A percentile compares a stretch with the other conserved stretches of the same genome.
Conservation (phyloP, 2,113 vertebrate species). For the Entomyzon cyanotis region DNA sequence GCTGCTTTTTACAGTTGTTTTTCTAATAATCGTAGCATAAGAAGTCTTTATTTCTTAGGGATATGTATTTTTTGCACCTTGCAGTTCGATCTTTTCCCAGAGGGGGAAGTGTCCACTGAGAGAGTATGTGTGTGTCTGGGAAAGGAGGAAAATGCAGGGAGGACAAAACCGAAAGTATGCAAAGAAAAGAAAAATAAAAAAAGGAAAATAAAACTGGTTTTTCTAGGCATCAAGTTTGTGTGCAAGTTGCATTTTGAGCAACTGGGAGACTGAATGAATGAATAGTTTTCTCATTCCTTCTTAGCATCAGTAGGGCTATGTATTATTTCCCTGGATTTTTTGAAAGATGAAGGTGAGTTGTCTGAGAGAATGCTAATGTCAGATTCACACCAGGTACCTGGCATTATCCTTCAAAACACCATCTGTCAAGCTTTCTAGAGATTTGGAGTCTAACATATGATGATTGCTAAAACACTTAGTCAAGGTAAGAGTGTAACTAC, state of each 20-base stretch:
- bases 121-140: background rate
- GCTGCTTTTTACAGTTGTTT: background rate
- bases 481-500: background rate
- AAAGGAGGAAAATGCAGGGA: background rate
- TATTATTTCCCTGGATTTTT: background rate
- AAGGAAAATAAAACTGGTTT: background rate
- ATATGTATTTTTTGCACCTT: background rate
- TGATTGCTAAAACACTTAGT: background rate
- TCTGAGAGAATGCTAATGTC: constrained; percentile 43
- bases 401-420: constrained; percentile 56
- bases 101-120: constrained; percentile 73
- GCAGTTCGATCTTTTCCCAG: constrained; percentile 75
- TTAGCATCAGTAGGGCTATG: background rate
- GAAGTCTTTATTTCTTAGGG: background rate
- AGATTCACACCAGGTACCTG: constrained; percentile 49
- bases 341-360: constrained; percentile 30
- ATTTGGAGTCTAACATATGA: background rate
- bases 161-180: background rate
- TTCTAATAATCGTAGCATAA: background rate
- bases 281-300: background rate
- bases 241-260: background rate
- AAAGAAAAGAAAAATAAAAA: constrained; percentile 7
- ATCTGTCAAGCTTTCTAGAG: constrained; percentile 65
- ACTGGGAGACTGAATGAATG: background rate
- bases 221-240: background rate